Evolutionary conservation across 2,797 vertebrate species (phyloP).

Genomic region (Sebastiscus albofasciatus): DNA sequence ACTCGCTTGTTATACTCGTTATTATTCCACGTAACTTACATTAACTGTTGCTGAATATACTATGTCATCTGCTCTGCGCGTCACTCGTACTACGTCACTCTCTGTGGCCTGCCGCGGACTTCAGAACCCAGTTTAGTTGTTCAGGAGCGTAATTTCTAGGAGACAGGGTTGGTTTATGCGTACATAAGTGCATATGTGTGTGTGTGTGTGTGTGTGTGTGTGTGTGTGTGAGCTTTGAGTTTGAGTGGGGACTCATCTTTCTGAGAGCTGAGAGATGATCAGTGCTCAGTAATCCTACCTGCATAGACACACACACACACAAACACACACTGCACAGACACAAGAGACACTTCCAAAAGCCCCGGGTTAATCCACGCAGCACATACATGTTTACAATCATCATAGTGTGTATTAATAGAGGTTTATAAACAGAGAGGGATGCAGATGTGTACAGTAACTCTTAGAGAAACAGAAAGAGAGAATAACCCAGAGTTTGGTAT

Average conservation of each 20-base stretch:
- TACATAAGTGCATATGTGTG: background rate
- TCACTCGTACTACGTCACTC: no score
- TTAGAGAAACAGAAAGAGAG: background rate
- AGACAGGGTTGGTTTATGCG: background rate
- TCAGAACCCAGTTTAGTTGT: no score
- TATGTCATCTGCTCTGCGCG: no score
- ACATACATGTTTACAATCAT: slow-evolving; percentile 23
- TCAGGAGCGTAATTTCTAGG: no score
- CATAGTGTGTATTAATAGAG: background rate
- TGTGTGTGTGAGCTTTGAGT: slow-evolving; percentile 17
- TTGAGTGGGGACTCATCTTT: slow-evolving; percentile 62
- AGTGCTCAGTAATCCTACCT: slow-evolving; percentile 72
- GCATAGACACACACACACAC: slow-evolving; percentile 24
- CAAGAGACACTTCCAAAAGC: slow-evolving; percentile 23
- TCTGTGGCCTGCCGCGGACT: no score
- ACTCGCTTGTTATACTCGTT: no score
- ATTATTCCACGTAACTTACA: no score
- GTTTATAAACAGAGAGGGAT: slow-evolving; percentile 25
- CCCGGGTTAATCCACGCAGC: slow-evolving; percentile 50
- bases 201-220: background rate
- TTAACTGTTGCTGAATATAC: no score
- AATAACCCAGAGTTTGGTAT: background rate
- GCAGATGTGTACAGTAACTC: background rate
- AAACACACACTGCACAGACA: background rate
- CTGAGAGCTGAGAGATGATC: slow-evolving; percentile 68